Percentiles rank a stretch among this genome's conserved stretches.
Evolutionary conservation across 2,888 invertebrate species (phyloP).

Genomic region (Homarus gammarus): DNA sequence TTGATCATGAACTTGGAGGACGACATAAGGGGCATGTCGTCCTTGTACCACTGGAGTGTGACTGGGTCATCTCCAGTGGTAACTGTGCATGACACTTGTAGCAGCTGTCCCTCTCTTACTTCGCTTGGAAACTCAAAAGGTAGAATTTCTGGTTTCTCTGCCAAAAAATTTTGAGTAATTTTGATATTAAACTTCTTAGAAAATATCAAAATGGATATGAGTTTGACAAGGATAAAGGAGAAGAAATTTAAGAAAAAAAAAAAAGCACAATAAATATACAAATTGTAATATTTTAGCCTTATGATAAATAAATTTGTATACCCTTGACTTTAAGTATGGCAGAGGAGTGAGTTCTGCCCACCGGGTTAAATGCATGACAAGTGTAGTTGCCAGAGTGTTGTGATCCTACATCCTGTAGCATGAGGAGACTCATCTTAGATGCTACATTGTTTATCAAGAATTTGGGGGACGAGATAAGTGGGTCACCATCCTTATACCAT

Average conservation of each 20-base stretch:
- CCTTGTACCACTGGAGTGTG: slow-evolving; percentile 80
- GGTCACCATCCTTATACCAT: slow-evolving; percentile 81
- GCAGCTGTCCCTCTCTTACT: slow-evolving; percentile 76
- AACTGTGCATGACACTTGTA: slow-evolving; percentile 78
- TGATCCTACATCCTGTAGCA: slow-evolving; percentile 45
- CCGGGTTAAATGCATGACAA: slow-evolving; percentile 54
- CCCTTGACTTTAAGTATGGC: slow-evolving; percentile 55
- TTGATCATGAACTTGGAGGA: slow-evolving; percentile 71
- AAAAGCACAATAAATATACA: slow-evolving; percentile 5
- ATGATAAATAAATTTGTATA: slow-evolving; percentile 18
- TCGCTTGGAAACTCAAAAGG: slow-evolving; percentile 78
- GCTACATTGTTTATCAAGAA: slow-evolving; percentile 53
- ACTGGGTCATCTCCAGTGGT: slow-evolving; percentile 78
- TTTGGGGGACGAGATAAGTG: slow-evolving; percentile 77
- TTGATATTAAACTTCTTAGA: not conserved
- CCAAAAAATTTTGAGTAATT: slow-evolving; percentile 37
- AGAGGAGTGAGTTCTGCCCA: slow-evolving; percentile 27
- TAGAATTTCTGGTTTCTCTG: slow-evolving; percentile 79
- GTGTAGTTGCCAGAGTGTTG: slow-evolving; percentile 48
- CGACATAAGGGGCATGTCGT: slow-evolving; percentile 78
- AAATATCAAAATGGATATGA: not conserved
- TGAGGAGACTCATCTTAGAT: slow-evolving; percentile 48
- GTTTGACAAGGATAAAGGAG: not conserved
- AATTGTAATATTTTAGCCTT: not conserved
- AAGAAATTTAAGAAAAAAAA: not conserved